phyloP scores from a whole-genome alignment of 2,113 vertebrate genomes.

The Xyrauchen texanus region DNA sequence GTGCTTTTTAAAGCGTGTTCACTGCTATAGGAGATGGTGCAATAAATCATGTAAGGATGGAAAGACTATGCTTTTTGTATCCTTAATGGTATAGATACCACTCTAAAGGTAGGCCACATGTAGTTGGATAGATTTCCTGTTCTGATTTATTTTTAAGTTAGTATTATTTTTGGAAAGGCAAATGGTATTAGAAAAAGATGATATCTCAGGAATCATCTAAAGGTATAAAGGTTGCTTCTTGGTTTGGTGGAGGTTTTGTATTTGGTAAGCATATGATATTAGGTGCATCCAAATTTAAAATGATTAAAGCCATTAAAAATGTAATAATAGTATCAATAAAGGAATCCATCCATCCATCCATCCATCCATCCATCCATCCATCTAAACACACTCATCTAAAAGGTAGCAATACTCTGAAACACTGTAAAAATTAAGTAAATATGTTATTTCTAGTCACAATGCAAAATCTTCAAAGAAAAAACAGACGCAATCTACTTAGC shows the following conservation, averaged over 20 bases:
- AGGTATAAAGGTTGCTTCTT: neutral
- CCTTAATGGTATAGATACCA: neutral
- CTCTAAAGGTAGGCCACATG: neutral
- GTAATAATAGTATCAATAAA: too few species aligned
- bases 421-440: neutral
- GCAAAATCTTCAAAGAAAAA: neutral
- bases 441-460: neutral
- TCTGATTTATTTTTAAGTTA: too few species aligned
- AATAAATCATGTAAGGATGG: neutral
- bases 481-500: conserved; percentile 37
- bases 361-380: neutral
- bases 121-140: neutral
- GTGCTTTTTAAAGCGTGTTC: neutral
- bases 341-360: too few species aligned
- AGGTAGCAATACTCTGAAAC: neutral
- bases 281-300: neutral
- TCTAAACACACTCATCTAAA: neutral
- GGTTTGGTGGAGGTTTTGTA: neutral
- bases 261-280: too few species aligned
- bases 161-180: neutral
- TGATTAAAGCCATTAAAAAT: neutral
- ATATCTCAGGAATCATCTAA: neutral
- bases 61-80: neutral
- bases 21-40: neutral
- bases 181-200: neutral